A percentile compares a stretch with the other conserved stretches of the same genome.
Conservation (phyloP, 2,113 vertebrate genomes). For the Ia io region DNA sequence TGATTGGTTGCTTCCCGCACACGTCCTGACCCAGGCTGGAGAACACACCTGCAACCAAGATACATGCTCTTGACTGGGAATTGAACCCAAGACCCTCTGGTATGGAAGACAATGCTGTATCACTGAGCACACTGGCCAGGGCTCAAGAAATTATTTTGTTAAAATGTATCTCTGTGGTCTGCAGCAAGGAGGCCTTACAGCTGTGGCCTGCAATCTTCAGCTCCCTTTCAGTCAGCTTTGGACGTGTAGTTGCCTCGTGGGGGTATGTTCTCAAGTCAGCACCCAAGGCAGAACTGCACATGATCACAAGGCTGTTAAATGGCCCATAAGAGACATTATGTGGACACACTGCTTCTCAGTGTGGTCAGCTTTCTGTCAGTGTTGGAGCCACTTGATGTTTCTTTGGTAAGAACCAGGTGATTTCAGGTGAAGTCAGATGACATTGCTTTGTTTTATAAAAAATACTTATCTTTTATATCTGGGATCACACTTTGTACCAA, state of each 20-base stretch:
- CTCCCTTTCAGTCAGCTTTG: background rate
- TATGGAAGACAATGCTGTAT: too few relatives aligned
- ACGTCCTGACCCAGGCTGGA: too few relatives aligned
- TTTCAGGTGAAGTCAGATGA: background rate
- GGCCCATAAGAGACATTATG: background rate
- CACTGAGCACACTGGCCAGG: too few relatives aligned
- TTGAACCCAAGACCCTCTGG: too few relatives aligned
- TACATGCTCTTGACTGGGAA: too few relatives aligned
- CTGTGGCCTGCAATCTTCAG: background rate
- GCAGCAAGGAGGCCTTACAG: background rate
- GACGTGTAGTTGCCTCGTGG: background rate
- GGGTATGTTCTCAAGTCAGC: background rate
- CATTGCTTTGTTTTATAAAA: background rate
- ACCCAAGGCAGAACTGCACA: background rate
- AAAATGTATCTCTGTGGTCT: background rate
- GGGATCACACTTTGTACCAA: background rate
- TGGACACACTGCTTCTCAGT: background rate
- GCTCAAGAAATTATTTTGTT: background rate
- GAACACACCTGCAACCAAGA: too few relatives aligned
- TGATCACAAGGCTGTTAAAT: background rate
- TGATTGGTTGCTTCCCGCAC: too few relatives aligned
- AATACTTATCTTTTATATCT: background rate
- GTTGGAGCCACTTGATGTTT: background rate
- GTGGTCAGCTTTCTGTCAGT: background rate
- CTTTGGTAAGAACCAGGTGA: background rate